Percentiles rank a stretch among this genome's conserved stretches.
These are phyloP conservation scores for Polyodon spathula DNA, from an alignment of 2,113 vertebrate genomes.

Conservation along the genomic window DNA sequence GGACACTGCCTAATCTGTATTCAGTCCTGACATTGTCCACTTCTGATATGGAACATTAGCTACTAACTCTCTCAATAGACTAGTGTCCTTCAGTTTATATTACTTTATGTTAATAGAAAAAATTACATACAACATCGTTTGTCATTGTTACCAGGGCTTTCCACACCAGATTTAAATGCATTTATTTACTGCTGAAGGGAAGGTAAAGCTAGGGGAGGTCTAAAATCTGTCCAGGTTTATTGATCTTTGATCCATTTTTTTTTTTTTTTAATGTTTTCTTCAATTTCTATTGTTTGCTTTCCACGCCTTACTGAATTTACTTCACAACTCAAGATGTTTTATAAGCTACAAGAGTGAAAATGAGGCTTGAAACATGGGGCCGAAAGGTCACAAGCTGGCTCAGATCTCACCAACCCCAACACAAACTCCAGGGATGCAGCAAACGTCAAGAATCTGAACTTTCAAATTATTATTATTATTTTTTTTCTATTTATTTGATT, in stretches of 20 bases:
- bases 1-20: constrained; percentile 98
- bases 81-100: constrained; percentile 99
- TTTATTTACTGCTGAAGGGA: constrained; percentile 82
- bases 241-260: constrained; percentile 40
- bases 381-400: neutral
- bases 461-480: too few species aligned
- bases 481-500: too few species aligned
- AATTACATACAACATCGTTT: constrained; percentile 99
- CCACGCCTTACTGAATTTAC: constrained; percentile 11
- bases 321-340: neutral
- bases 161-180: constrained; percentile 69
- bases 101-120: constrained; percentile 99
- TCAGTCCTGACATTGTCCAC: constrained; percentile 99
- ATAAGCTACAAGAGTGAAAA: neutral
- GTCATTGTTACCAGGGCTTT: constrained; percentile 87
- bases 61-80: constrained; percentile 98
- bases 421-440: too few species aligned
- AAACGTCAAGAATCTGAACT: too few species aligned
- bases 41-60: constrained; percentile 99
- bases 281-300: constrained; percentile 23
- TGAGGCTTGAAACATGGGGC: neutral
- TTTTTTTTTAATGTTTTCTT: constrained; percentile 2
- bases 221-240: constrained; percentile 50
- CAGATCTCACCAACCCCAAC: neutral
- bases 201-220: constrained; percentile 44